A percentile compares a stretch with the other conserved stretches of the same genome.
Evolutionary conservation across 1,140 invertebrate species (phyloP).

Genomic region (Drosophila sp.): DNA sequence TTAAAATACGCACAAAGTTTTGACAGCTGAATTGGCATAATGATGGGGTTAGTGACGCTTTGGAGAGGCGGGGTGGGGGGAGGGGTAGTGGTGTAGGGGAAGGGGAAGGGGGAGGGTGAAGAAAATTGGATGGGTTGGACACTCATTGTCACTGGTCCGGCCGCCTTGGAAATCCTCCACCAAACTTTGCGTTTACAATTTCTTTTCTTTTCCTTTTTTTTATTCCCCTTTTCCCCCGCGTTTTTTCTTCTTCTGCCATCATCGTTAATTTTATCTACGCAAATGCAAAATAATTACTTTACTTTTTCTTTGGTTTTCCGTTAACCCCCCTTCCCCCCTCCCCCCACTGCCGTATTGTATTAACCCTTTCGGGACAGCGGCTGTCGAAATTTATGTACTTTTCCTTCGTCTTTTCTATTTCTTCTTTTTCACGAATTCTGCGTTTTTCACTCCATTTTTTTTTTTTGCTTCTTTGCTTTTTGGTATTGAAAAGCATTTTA

Average conservation of each 20-base stretch:
- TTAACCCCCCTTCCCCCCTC: conserved; percentile 4
- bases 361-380: conserved; percentile 52
- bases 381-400: conserved; percentile 79
- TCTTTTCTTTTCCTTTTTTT: conserved; percentile 2
- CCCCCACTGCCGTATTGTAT: background rate
- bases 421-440: conserved; percentile 46
- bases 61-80: background rate
- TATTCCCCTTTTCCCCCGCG: conserved; percentile 21
- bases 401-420: conserved; percentile 60
- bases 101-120: background rate
- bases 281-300: conserved; percentile 83
- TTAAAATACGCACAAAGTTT: conserved; percentile 82
- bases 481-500: conserved; percentile 77
- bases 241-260: conserved; percentile 47
- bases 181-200: conserved; percentile 5
- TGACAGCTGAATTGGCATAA: conserved; percentile 83
- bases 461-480: conserved; percentile 41
- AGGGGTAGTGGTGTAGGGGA: background rate
- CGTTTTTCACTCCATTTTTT: conserved; percentile 10
- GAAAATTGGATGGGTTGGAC: conserved; percentile 13
- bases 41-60: conserved; percentile 75
- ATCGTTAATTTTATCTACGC: conserved; percentile 82
- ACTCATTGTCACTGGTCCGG: conserved; percentile 47
- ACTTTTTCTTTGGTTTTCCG: conserved; percentile 76
- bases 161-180: conserved; percentile 17